Percentiles rank a stretch among this genome's conserved stretches.
These are phyloP conservation scores for Osmerus eperlanus DNA, from an alignment of 2,113 vertebrate species.

Conservation along the genomic window DNA sequence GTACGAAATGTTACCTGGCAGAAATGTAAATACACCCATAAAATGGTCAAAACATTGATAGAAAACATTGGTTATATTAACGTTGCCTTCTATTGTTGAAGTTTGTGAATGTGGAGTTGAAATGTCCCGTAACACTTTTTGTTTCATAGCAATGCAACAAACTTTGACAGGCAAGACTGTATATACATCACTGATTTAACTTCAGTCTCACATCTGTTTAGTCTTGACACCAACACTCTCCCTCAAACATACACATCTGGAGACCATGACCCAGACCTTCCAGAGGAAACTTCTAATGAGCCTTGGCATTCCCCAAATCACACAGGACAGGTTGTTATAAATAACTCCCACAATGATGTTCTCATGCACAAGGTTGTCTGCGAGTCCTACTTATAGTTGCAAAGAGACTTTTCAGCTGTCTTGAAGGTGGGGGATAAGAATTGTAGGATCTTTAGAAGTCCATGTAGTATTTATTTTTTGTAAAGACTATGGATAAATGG, in stretches of 20 bases:
- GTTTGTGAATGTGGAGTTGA: no score
- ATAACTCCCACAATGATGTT: constrained; percentile 36
- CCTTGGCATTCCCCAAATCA: constrained; percentile 42
- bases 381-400: neutral
- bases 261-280: constrained; percentile 47
- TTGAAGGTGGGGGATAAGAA: no score
- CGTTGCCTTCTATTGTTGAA: neutral
- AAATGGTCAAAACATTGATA: neutral
- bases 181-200: constrained; percentile 7
- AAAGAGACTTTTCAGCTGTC: no score
- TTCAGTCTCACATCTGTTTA: constrained; percentile 36
- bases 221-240: constrained; percentile 13
- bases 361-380: neutral
- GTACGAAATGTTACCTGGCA: constrained; percentile 89
- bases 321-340: constrained; percentile 52
- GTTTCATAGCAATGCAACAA: neutral
- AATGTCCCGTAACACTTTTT: neutral
- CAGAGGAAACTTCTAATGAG: constrained; percentile 59
- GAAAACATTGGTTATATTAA: neutral
- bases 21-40: neutral
- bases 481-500: constrained; percentile 21
- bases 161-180: neutral
- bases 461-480: no score
- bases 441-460: no score
- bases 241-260: constrained; percentile 59